Evolutionary conservation across 2,113 vertebrate species (phyloP), one percentile per base, ranked within the genome.

Genomic region (Gila orcuttii): DNA sequence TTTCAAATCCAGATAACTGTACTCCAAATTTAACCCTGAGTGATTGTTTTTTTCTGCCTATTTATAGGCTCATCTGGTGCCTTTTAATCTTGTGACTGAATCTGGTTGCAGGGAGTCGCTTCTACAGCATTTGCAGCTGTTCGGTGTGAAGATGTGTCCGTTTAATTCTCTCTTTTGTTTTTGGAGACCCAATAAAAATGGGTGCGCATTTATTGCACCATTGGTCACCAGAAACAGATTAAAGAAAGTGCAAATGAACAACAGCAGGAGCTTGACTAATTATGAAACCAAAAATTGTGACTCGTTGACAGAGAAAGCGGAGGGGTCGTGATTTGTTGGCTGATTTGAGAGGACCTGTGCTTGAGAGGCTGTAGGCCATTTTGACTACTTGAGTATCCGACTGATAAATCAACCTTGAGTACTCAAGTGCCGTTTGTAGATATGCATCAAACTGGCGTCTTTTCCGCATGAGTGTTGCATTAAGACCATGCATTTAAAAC

Each of bases 131-230:
- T 73, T 73, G 78, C 86, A 85, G 85, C 88, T 90, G 88, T 75
- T 60, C 66, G 66, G 25, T 83, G 73, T 17, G 47, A 69, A 86
- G 36, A 74, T 82, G 78, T 64, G 68, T 82, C 80, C 77, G 64
- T 85, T 89, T 86, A 85, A 82, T 86, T 75, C 78, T 69, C n/a
- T 62, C 42, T 66, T 88, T 75, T 86, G 84, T 64, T 85, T 86
- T 79, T 79, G 50, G 57, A 85, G 13, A 69, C 84, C 55, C 62
- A 50, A 79, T 79, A 86, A 83, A 83, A 68, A 75, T 77, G 17
- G 64, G 60, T 59, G 60, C 1, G 25, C 36, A 28, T 71, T 85
- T 79, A 64, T 60, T 68, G 76, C 45, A 71, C 69, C 33, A 17
- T 79, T 75, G 59, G 47, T 68, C 31, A 23, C 31, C 45, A 55